A percentile compares a stretch with the other conserved stretches of the same genome.
These are phyloP conservation scores for Nanorana parkeri DNA, from an alignment of 2,113 vertebrate species.

Conservation along the genomic window DNA sequence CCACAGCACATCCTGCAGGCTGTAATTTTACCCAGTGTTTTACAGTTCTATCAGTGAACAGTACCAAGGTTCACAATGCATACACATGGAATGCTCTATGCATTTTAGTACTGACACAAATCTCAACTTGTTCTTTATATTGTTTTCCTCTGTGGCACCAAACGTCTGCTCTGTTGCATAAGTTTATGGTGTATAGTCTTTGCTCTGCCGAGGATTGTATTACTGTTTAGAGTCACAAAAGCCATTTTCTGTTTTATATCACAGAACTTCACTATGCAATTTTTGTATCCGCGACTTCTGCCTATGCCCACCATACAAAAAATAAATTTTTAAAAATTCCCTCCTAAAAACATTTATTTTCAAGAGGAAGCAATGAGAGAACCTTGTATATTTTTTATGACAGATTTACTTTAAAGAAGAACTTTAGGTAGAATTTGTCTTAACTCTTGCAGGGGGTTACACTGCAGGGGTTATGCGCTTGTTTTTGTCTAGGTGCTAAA, in stretches of 20 bases:
- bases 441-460: no score
- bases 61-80: conserved; percentile 19
- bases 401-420: no score
- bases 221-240: conserved; percentile 9
- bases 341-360: no score
- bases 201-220: not conserved
- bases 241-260: conserved; percentile 3
- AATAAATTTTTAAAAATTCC: no score
- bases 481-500: no score
- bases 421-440: no score
- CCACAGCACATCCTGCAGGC: conserved; percentile 42
- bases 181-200: not conserved
- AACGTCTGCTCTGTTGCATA: conserved; percentile 7
- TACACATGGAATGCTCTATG: not conserved
- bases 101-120: conserved; percentile 21
- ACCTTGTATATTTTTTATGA: no score
- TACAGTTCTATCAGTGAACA: conserved; percentile 18
- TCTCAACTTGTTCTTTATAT: not conserved
- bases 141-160: not conserved
- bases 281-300: no score
- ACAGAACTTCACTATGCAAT: no score
- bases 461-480: no score
- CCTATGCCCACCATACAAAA: no score
- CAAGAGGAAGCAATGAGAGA: no score
- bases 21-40: conserved; percentile 45